These are phyloP conservation scores for Catocala fraxini DNA, from an alignment of 2,888 invertebrate species.

Conservation along the genomic window DNA sequence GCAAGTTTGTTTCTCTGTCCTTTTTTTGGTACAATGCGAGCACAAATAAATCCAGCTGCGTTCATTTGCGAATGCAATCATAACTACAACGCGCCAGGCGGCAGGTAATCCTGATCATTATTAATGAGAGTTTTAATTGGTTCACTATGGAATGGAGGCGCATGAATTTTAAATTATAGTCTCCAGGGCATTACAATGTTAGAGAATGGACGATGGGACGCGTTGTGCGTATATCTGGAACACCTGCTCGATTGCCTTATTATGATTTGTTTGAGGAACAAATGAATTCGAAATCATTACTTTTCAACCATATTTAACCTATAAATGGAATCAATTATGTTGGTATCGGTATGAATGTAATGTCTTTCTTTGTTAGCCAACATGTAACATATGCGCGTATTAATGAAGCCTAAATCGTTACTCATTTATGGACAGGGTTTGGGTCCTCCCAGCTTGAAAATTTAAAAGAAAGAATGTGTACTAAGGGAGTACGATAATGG, in stretches of 20 bases:
- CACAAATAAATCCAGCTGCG: slow-evolving; percentile 47
- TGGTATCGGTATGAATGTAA: slow-evolving; percentile 1
- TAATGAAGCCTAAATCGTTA: not conserved
- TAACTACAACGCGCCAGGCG: slow-evolving; percentile 26
- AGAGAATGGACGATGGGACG: slow-evolving; percentile 29
- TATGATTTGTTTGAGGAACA: slow-evolving; percentile 31
- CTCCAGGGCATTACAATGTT: slow-evolving; percentile 44
- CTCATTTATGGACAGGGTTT: slow-evolving; percentile 8
- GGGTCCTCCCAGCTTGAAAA: slow-evolving; percentile 1
- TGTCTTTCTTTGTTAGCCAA: not conserved
- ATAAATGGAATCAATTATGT: not conserved
- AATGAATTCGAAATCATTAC: slow-evolving; percentile 24
- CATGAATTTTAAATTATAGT: slow-evolving; percentile 56
- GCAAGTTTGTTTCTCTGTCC: slow-evolving; percentile 21
- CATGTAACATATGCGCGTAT: not conserved
- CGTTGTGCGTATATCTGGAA: slow-evolving; percentile 25
- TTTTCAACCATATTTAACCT: slow-evolving; percentile 36
- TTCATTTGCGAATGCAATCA: slow-evolving; percentile 48
- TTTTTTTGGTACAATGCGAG: slow-evolving; percentile 34
- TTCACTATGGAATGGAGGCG: slow-evolving; percentile 44
- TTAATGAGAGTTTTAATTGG: slow-evolving; percentile 66
- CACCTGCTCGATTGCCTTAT: slow-evolving; percentile 35
- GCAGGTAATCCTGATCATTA: slow-evolving; percentile 53
- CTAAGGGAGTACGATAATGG: not conserved
- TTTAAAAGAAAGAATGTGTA: slow-evolving; percentile 5